A percentile compares a stretch with the other conserved stretches of the same genome.
These are phyloP conservation scores for Galemys pyrenaicus DNA, from an alignment of 2,113 vertebrate genomes.

Conservation along the genomic window DNA sequence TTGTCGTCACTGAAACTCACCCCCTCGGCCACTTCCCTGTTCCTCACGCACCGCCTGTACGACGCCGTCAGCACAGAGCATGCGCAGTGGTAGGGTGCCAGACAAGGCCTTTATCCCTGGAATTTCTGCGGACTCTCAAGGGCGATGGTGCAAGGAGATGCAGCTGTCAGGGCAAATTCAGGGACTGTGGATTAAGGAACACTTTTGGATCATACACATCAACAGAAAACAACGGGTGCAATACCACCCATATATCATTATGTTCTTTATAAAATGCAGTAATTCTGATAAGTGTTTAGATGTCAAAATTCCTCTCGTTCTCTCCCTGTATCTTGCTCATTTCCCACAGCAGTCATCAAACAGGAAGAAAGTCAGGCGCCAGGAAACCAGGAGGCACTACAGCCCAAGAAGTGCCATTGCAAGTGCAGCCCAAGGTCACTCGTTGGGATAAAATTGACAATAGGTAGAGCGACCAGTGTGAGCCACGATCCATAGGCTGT, in stretches of 20 bases:
- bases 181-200: not conserved
- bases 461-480: not conserved
- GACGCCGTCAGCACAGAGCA: not conserved
- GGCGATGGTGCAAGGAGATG: not conserved
- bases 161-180: not conserved
- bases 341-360: not conserved
- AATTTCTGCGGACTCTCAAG: not conserved
- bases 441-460: not conserved
- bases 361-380: not conserved
- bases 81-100: too few species aligned
- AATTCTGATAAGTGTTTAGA: not conserved
- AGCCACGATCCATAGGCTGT: not conserved
- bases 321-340: not conserved
- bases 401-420: not conserved
- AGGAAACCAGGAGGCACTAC: not conserved
- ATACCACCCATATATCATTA: accelerated
- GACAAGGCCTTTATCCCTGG: not conserved
- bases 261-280: not conserved
- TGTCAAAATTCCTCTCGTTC: not conserved
- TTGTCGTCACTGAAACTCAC: not conserved
- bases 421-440: not conserved
- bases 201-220: not conserved
- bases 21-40: not conserved
- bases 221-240: not conserved
- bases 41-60: not conserved